Percentiles rank a stretch among this genome's conserved stretches.
Conservation (phyloP, 2,797 vertebrate species). For the Danio kyathit region DNA sequence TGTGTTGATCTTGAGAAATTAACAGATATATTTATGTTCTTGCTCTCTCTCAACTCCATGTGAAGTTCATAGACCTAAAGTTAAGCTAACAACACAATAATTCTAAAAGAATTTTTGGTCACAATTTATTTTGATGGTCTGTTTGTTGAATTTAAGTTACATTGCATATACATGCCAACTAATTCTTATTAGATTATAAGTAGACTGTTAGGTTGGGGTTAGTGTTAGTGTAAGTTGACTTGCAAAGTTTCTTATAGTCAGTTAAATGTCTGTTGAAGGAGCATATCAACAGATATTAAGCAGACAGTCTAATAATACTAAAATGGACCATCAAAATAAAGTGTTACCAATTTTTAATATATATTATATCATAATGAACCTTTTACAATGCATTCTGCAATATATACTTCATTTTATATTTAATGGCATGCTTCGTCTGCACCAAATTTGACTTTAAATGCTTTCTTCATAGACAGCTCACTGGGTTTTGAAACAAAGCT, state of each 20-base stretch:
- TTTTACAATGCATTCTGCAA: not conserved
- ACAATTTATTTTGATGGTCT: too few relatives aligned
- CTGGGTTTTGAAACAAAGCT: not conserved
- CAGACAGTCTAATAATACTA: too few relatives aligned
- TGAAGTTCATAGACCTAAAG: not conserved
- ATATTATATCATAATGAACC: not conserved
- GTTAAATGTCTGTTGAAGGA: too few relatives aligned
- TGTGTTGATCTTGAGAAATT: slow-evolving; percentile 52
- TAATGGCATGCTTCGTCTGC: not conserved
- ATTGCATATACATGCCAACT: too few relatives aligned
- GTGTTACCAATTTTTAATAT: too few relatives aligned
- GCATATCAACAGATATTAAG: too few relatives aligned
- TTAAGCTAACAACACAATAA: not conserved
- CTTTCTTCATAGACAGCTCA: slow-evolving; percentile 18
- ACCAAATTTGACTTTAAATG: slow-evolving; percentile 2
- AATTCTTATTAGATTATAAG: too few relatives aligned
- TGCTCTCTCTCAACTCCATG: not conserved
- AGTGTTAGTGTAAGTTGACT: too few relatives aligned
- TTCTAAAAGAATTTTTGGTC: not conserved
- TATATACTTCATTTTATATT: not conserved
- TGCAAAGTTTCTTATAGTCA: too few relatives aligned
- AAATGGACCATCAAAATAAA: too few relatives aligned
- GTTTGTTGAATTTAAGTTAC: too few relatives aligned
- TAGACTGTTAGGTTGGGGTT: too few relatives aligned
- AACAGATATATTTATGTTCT: slow-evolving; percentile 43